Conservation (phyloP, 2,888 invertebrate species). For the Phortica magna region DNA sequence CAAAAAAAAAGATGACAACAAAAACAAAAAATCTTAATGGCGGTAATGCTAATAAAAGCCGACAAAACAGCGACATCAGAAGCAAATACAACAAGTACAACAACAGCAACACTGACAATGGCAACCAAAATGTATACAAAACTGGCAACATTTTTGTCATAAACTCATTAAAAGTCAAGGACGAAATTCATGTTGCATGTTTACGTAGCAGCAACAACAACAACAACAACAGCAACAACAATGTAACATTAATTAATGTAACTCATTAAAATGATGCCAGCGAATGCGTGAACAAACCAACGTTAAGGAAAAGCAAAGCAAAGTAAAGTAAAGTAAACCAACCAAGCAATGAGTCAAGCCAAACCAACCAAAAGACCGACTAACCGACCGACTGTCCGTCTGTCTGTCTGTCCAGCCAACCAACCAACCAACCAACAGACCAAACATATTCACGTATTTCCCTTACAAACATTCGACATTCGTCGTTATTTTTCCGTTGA, state of each 20-base stretch:
- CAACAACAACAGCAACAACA: constrained; percentile 51
- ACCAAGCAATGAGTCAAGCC: background rate
- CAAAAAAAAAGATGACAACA: background rate
- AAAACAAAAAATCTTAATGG: background rate
- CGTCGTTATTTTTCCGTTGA: constrained; percentile 52
- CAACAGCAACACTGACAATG: constrained; percentile 58
- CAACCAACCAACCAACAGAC: constrained; percentile 38
- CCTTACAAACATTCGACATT: background rate
- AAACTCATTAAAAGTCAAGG: constrained; percentile 74
- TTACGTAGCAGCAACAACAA: constrained; percentile 55
- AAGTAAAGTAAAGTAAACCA: constrained; percentile 17
- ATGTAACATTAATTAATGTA: constrained; percentile 71
- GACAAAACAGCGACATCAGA: constrained; percentile 35
- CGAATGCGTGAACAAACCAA: constrained; percentile 26
- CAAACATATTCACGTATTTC: constrained; percentile 17
- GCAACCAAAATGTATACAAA: constrained; percentile 36
- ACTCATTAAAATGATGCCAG: constrained; percentile 66
- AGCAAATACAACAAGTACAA: constrained; percentile 48
- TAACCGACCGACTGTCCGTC: too few relatives aligned
- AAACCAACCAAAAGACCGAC: background rate
- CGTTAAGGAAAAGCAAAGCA: background rate
- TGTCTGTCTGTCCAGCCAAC: constrained; percentile 1
- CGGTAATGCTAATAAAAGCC: constrained; percentile 8
- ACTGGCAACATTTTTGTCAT: constrained; percentile 63
- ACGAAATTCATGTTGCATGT: constrained; percentile 71